phyloP scores from a whole-genome alignment of 2,113 vertebrate species.

The Cryptomyrus ogoouensis region DNA sequence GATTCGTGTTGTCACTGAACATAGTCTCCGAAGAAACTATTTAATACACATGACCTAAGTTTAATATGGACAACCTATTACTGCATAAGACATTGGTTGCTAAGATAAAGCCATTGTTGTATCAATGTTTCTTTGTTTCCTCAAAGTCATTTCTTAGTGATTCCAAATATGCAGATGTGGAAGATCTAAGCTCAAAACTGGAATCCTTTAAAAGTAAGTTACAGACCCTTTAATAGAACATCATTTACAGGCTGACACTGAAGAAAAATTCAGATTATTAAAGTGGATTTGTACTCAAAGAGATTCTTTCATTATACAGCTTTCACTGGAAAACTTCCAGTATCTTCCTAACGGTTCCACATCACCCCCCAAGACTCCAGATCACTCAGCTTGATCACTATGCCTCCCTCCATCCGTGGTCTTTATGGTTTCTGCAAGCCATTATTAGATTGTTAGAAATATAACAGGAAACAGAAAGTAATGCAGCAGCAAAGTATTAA shows the following conservation, averaged over 20 bases:
- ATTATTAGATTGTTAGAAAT: not conserved
- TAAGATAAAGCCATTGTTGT: not conserved
- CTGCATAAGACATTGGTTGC: not conserved
- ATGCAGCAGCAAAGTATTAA: not conserved
- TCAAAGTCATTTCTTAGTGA: slow-evolving; percentile 66
- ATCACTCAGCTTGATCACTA: not conserved
- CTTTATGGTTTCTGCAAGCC: not conserved
- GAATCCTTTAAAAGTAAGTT: slow-evolving; percentile 67
- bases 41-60: not conserved
- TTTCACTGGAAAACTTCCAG: not conserved
- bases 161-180: slow-evolving; percentile 63
- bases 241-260: not conserved
- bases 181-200: slow-evolving; percentile 63
- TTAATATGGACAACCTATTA: not conserved
- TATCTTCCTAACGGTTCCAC: not conserved
- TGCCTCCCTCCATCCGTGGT: not conserved
- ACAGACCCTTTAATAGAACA: not conserved
- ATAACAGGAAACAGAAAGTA: not conserved
- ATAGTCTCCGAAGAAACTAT: not conserved
- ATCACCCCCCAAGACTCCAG: not conserved
- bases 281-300: not conserved
- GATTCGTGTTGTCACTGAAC: not conserved
- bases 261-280: not conserved
- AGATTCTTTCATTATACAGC: not conserved
- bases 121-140: slow-evolving; percentile 27